Evolutionary conservation across 2,888 invertebrate genomes (phyloP), one percentile per base, ranked within the genome.

Genomic region (Brenthis hecate): DNA sequence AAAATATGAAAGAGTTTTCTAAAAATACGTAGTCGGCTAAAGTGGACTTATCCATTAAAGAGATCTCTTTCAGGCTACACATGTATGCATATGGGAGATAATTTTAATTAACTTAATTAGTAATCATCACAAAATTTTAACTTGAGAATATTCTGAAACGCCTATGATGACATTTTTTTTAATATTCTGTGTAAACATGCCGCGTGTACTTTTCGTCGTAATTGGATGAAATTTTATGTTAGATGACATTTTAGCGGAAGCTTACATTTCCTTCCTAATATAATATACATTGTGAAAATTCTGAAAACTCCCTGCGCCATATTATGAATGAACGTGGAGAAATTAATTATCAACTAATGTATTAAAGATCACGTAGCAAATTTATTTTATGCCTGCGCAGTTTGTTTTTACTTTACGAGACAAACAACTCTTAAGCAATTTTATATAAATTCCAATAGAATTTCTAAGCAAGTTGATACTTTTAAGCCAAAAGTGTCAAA

Each of bases 401-500:
- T 56, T 56, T 65, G 48, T 65, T 56, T 47, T 56, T 56, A 56
- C 65, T 56, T 56, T 56, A 28, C 47, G 28, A 56, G 19, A 56
- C 19, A 65, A 65, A 65, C 65, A 56, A 47, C 48, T 56, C 23
- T 14, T 14, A 56, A 14, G 43, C 62, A 16, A 56, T 65, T 56
- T 65, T 32, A 28, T 56, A 56, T 48, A 65, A 50, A 56, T 55
- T 65, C 23, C 50, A 47, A n/a, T 32, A 19, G 56, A 56, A 48
- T 65, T 56, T 6, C 65, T 55, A n/a, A 54, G 54, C 36, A 53
- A 43, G 43, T 54, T 63, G 51, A 63, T 63, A 63, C 63, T 63
- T 63, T 63, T 23, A 43, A 63, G 54, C 43, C 36, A 43, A 43
- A 43, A 43, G 36, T 54, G 63, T 54, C 23, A 43, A 32, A 50